Percentiles rank a stretch among this genome's conserved stretches.
phyloP scores from a whole-genome alignment of 2,888 invertebrate species.

The Rotaria socialis region DNA sequence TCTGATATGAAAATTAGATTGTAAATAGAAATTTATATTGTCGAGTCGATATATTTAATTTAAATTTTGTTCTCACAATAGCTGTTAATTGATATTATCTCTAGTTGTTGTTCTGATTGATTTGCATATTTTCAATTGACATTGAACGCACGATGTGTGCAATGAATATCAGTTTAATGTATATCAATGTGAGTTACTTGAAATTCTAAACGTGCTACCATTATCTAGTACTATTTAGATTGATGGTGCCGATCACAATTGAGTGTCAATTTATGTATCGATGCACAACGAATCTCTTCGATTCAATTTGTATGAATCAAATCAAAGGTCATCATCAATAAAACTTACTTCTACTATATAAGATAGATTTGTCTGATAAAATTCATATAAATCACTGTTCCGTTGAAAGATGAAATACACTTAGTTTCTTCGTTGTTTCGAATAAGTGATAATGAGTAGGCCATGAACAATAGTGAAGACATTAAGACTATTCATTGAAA shows the following conservation, averaged over 20 bases:
- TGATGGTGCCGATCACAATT: conserved; percentile 14
- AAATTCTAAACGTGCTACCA: background rate
- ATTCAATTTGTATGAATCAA: background rate
- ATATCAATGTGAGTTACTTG: background rate
- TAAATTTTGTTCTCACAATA: background rate
- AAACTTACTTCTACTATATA: background rate
- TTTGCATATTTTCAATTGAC: conserved; percentile 14
- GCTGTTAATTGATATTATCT: conserved; percentile 14
- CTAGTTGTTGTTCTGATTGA: background rate
- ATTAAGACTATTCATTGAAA: background rate
- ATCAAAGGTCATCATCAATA: background rate
- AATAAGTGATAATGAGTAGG: background rate
- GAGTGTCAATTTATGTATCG: background rate
- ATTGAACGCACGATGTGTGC: background rate
- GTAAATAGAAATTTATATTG: background rate
- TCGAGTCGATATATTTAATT: background rate
- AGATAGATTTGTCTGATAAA: conserved; percentile 2
- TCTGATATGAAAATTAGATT: background rate
- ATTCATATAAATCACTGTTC: background rate
- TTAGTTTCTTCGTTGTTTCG: background rate
- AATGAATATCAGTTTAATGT: background rate
- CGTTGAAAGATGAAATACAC: background rate
- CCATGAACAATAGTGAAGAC: background rate
- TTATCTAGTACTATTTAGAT: background rate
- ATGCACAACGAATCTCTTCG: background rate